These are phyloP conservation scores for Macropodus opercularis DNA, from an alignment of 2,797 vertebrate species.

Conservation along the genomic window DNA sequence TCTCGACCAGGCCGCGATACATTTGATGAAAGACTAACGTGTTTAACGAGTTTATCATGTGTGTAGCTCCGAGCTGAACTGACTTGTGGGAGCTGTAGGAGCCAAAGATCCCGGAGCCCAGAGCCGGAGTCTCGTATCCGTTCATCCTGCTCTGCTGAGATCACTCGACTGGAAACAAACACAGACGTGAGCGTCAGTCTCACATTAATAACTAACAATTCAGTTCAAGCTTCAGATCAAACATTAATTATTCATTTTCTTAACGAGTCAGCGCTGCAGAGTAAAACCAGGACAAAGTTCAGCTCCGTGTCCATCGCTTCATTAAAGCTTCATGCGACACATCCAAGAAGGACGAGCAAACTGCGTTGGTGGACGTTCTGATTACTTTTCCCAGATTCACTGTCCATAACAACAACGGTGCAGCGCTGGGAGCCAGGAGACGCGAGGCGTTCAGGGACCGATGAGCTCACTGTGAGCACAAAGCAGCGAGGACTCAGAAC, in stretches of 20 bases:
- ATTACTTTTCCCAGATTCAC: slow-evolving; percentile 79
- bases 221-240: too few relatives aligned
- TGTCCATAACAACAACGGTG: slow-evolving; percentile 36
- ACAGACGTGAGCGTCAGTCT: not conserved
- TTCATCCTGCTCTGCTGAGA: slow-evolving; percentile 74
- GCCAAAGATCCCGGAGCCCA: slow-evolving; percentile 57
- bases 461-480: not conserved
- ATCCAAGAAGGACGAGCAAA: slow-evolving; percentile 33
- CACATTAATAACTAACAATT: too few relatives aligned
- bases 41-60: too few relatives aligned
- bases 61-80: too few relatives aligned
- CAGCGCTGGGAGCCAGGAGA: not conserved
- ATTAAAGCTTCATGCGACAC: slow-evolving; percentile 17
- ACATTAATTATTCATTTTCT: too few relatives aligned
- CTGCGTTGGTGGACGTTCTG: slow-evolving; percentile 37
- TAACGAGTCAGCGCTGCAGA: not conserved
- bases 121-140: slow-evolving; percentile 63
- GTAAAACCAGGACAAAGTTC: slow-evolving; percentile 17
- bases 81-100: slow-evolving; percentile 72
- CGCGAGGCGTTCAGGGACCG: slow-evolving; percentile 9
- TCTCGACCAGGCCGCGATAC: too few relatives aligned
- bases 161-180: slow-evolving; percentile 49
- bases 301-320: not conserved
- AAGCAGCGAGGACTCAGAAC: too few relatives aligned
- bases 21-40: too few relatives aligned